These are phyloP conservation scores for Drosophila auraria DNA, from an alignment of 1,140 invertebrate species.

Conservation along the genomic window DNA sequence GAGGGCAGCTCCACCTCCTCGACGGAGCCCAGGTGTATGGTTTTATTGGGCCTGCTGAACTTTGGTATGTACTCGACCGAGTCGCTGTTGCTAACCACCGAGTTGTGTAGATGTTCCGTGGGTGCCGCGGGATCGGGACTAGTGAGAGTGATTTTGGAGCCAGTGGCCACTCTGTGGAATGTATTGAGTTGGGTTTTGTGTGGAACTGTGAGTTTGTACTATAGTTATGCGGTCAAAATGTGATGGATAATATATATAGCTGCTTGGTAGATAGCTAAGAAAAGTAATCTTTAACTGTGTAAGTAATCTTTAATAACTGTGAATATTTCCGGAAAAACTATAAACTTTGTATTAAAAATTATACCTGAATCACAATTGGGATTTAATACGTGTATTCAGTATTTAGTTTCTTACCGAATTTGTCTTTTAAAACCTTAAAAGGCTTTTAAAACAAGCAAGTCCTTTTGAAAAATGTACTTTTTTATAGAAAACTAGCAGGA, in stretches of 20 bases:
- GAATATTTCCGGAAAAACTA: no score
- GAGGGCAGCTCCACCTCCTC: conserved; percentile 72
- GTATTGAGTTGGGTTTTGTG: conserved; percentile 45
- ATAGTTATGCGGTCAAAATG: conserved; percentile 12
- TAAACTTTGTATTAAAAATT: no score
- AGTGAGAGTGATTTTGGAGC: conserved; percentile 85
- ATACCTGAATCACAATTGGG: no score
- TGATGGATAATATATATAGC: not conserved
- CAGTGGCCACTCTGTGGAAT: conserved; percentile 75
- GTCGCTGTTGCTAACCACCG: conserved; percentile 79
- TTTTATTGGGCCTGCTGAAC: conserved; percentile 65
- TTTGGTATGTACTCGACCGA: conserved; percentile 84
- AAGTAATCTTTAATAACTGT: no score
- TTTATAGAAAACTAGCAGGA: not conserved
- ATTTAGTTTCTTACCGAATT: no score
- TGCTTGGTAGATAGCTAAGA: not conserved
- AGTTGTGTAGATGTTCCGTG: conserved; percentile 61
- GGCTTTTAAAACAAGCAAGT: no score
- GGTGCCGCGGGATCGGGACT: conserved; percentile 85
- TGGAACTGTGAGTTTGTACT: not conserved
- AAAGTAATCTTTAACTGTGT: no score
- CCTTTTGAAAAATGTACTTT: no score
- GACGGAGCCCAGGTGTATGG: conserved; percentile 76
- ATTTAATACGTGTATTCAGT: no score
- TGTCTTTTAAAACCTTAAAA: no score